Conservation (phyloP, 2,113 vertebrate genomes). For the Oophaga pumilio region DNA sequence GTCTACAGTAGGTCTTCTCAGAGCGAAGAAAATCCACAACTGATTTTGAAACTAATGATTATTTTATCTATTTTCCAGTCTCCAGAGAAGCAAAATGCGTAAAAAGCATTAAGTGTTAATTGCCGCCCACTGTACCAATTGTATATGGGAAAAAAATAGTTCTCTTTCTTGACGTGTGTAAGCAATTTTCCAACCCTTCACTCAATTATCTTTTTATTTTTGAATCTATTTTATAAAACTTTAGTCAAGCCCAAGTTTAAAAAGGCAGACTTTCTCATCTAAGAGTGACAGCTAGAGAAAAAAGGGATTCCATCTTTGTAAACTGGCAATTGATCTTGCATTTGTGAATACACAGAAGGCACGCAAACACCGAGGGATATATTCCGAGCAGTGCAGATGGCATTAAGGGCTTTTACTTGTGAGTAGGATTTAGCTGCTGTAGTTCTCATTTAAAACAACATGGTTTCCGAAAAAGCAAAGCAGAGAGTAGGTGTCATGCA, state of each 20-base stretch:
- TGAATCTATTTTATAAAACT: neutral
- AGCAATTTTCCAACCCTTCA: slow-evolving; percentile 19
- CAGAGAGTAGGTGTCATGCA: neutral
- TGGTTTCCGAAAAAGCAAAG: neutral
- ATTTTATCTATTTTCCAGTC: slow-evolving; percentile 23
- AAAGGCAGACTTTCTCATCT: neutral
- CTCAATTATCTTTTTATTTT: neutral
- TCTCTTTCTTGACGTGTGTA: neutral
- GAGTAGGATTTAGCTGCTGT: slow-evolving; percentile 16
- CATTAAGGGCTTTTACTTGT: neutral
- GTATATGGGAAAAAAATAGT: neutral
- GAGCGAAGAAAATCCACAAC: neutral
- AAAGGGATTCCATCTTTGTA: neutral
- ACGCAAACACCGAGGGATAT: neutral
- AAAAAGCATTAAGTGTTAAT: slow-evolving; percentile 26
- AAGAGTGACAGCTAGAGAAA: neutral
- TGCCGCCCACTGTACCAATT: neutral
- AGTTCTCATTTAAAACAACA: slow-evolving; percentile 23
- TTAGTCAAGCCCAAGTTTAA: neutral
- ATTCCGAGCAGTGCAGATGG: neutral
- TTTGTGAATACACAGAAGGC: neutral
- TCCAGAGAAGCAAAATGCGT: slow-evolving; percentile 10
- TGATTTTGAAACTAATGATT: neutral
- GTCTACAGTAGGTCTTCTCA: neutral
- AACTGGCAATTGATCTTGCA: neutral